A percentile compares a stretch with the other conserved stretches of the same genome.
phyloP scores from a whole-genome alignment of 1,140 invertebrate species.

The Anthonomus grandis region DNA sequence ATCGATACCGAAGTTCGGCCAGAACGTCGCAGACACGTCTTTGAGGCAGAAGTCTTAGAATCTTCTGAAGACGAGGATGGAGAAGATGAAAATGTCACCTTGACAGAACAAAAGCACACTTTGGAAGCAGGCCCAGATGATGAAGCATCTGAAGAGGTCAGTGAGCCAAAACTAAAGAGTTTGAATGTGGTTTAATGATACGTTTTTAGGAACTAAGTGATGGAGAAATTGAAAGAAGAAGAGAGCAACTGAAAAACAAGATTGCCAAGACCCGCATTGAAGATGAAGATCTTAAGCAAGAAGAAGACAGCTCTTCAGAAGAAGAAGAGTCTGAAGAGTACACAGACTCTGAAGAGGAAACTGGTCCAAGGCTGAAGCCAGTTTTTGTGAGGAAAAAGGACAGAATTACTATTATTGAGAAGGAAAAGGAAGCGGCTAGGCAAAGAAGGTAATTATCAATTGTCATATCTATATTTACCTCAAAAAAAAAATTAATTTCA shows the following conservation, averaged over 20 bases:
- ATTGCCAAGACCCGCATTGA: constrained; percentile 65
- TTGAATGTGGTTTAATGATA: not conserved
- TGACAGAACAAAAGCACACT: constrained; percentile 45
- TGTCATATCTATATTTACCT: not conserved
- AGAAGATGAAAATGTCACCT: constrained; percentile 38
- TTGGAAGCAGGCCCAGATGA: constrained; percentile 60
- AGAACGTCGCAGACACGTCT: constrained; percentile 59
- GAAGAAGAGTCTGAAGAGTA: constrained; percentile 71
- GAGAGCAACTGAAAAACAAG: constrained; percentile 62
- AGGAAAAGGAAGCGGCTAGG: constrained; percentile 82
- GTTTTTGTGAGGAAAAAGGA: constrained; percentile 95
- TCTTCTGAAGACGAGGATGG: constrained; percentile 60
- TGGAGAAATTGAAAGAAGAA: constrained; percentile 76
- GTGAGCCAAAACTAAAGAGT: not conserved
- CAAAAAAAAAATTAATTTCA: not conserved
- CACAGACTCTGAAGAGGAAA: constrained; percentile 85
- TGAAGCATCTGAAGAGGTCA: constrained; percentile 59
- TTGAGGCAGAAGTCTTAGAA: constrained; percentile 73
- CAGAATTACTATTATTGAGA: constrained; percentile 91
- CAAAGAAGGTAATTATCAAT: constrained; percentile 59
- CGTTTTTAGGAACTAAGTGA: constrained; percentile 60
- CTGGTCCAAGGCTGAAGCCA: constrained; percentile 87
- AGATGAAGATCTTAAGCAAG: constrained; percentile 58
- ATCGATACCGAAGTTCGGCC: constrained; percentile 56
- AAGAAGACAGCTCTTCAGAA: constrained; percentile 75